Base-by-base conservation (phyloP, 2,888 invertebrate genomes). In the Xestobium rufovillosum region DNA sequence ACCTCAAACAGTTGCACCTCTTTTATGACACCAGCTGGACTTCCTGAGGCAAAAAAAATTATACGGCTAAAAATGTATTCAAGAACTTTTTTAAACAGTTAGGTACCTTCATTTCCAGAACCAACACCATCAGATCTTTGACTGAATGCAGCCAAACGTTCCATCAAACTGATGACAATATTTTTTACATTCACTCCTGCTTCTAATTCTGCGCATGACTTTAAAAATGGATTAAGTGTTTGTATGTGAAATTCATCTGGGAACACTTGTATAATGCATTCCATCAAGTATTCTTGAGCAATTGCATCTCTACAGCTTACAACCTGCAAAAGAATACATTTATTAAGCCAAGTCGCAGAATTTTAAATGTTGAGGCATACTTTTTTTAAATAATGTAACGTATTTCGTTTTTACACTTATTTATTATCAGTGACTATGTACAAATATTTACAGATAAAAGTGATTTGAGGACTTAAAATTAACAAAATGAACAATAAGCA, bases 241-340 rank as follows among this genome's bases (percentile, higher is more conserved):
- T 92, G 88, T 56, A 98, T 71, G 69, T 99, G 98, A 66, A 96
- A 97, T 66, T 98, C 98, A 61, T 99, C 98, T 0, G 98, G 97
- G 63, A 98, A 98, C 14, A 95, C 92, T 76, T 97, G 96, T 62
- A 96, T 96, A 40, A 97, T 90, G 60, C 96, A 96, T 66, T 97
- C 97, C 96, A 98, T 97, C 13, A 98, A 77, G 66, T 98, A 99
- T 69, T 98, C 97, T 70, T 98, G 97, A 0, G 98, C 96, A 43
- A 98, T 97, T 0, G 95, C 89, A 69, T 98, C 98, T 43, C 91
- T 71, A 60, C 98, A 99, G 63, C 94, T 95, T 34, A 98, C 97
- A 12, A 92, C 94, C 61, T 61, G 48, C 14, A 52, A 46, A 26
- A 36, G 41, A 26, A 41, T n/a, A 8, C n/a, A 6, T 19, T 19